Base-by-base conservation (phyloP, 2,113 vertebrate genomes). In the Strix aluco region DNA sequence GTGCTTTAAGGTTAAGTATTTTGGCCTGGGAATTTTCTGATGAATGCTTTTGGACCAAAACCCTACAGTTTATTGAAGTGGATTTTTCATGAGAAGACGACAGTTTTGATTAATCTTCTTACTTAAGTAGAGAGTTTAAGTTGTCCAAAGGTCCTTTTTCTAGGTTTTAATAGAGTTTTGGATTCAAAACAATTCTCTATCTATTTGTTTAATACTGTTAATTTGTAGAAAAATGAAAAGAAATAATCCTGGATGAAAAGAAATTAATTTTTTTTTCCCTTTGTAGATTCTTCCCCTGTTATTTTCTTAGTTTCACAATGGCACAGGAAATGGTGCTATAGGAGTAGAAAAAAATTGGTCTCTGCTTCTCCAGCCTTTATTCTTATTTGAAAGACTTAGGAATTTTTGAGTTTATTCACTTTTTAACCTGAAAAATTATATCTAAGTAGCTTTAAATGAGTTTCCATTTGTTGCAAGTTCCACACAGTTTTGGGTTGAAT, bases 301-400 rank as follows among this genome's bases (percentile, higher is more conserved):
- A 49, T 49, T 59, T 81, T 55, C 27, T 18, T 36, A 13, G n/a
- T 70, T 61, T 66, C 44, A 23, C 19, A 59, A 2, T 12, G 7
- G 5, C 11, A 6, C 3, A 11, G 7, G 29, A 40, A 54, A 19
- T 0, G 0, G 20, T 61, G 20, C 25, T 25, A 9, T 2, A 8
- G 15, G 29, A 52, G 5, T 18, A 40, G n/a, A 30, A 7, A 67
- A 26, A 15, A 51, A 27, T 4, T 12, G 7, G 3, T 36, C n/a
- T 38, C 23, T 66, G 46, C 26, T 65, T 71, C 44, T 77, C 18
- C 46, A 81, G 18, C 11, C 38, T 87, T 38, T 15, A 27, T 27
- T 67, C 7, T 55, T 22, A 15, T 15, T 32, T 30, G 36, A 62
- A 51, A 62, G 12, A 18, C 6, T 42, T 13, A 8, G 9, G 25